Conservation (phyloP, 2,113 vertebrate species). For the Sporophila hypoxantha region DNA sequence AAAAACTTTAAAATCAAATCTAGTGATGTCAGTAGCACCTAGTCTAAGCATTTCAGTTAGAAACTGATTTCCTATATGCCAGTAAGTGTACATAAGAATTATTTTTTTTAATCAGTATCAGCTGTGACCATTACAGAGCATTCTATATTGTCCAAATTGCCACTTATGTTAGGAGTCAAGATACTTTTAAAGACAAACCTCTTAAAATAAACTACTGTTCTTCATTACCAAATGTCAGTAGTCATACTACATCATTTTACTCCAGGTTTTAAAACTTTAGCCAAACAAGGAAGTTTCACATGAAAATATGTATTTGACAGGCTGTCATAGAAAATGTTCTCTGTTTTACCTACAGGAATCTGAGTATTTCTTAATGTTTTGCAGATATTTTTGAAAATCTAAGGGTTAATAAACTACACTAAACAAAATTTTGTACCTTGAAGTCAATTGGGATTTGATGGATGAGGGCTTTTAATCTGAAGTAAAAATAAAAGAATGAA, state of each 20-base stretch:
- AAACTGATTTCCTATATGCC: background rate
- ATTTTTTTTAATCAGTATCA: background rate
- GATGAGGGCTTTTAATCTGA: background rate
- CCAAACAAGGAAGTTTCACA: background rate
- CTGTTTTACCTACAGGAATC: background rate
- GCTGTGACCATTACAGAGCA: background rate
- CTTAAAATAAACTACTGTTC: background rate
- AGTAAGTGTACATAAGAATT: rapidly evolving
- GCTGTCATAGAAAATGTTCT: background rate
- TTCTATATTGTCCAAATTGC: background rate
- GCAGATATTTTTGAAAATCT: background rate
- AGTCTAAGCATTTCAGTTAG: background rate
- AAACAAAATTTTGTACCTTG: background rate
- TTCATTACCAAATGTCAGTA: background rate
- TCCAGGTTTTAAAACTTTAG: background rate
- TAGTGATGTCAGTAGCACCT: background rate
- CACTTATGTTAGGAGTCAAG: background rate
- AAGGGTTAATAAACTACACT: background rate
- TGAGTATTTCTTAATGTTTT: background rate
- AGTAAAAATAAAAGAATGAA: background rate
- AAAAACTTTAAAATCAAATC: background rate
- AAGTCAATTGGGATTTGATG: background rate
- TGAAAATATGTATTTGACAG: background rate
- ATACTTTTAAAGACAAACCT: background rate
- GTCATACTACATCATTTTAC: background rate